A percentile compares a stretch with the other conserved stretches of the same genome.
Evolutionary conservation across 1,140 invertebrate species (phyloP).

Genomic region (Manduca sexta): DNA sequence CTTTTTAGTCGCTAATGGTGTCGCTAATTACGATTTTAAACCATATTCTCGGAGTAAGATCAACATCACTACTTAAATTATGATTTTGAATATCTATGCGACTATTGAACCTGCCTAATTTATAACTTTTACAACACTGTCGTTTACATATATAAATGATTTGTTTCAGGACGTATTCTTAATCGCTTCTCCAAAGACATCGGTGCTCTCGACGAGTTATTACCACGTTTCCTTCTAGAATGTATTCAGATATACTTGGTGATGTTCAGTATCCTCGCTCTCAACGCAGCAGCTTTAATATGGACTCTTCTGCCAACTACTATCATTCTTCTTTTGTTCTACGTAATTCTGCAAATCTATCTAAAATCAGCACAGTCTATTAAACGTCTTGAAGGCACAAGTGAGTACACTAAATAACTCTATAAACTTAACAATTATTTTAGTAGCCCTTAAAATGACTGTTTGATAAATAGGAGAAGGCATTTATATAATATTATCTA

Average conservation of each 20-base stretch:
- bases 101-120: too few species aligned
- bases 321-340: constrained; percentile 80
- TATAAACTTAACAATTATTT: constrained; percentile 3
- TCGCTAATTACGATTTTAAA: too few species aligned
- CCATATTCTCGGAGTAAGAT: too few species aligned
- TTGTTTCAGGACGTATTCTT: constrained; percentile 75
- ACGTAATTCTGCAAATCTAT: constrained; percentile 84
- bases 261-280: constrained; percentile 75
- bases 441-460: too few species aligned
- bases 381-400: constrained; percentile 88
- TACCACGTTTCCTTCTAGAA: constrained; percentile 87
- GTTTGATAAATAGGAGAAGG: too few species aligned
- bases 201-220: constrained; percentile 86
- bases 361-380: constrained; percentile 88
- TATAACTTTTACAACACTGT: too few species aligned
- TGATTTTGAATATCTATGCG: too few species aligned
- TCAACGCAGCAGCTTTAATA: constrained; percentile 84
- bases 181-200: constrained; percentile 86
- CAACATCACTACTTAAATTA: too few species aligned
- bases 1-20: too few species aligned
- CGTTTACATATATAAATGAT: too few species aligned
- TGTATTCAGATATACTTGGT: constrained; percentile 81
- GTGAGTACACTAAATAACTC: constrained; percentile 66
- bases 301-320: constrained; percentile 82
- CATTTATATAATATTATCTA: too few species aligned